Percentiles rank a stretch among this genome's conserved stretches.
Evolutionary conservation across 1,140 invertebrate species (phyloP).

Genomic region (Habropoda laboriosa): DNA sequence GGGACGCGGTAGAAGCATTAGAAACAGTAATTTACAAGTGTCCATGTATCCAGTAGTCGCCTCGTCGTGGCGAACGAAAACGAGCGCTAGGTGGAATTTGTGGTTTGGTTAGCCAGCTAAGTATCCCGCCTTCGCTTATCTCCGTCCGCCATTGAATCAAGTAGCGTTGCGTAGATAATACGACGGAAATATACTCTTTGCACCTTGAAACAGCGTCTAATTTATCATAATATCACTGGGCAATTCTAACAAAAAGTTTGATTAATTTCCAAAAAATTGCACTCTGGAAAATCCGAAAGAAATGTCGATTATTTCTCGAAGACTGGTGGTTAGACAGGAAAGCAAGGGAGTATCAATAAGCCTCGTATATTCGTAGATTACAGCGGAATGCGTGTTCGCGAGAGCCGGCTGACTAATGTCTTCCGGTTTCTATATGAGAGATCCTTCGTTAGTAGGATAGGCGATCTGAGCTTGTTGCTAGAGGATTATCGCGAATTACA

Average conservation of each 20-base stretch:
- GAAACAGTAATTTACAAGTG: background rate
- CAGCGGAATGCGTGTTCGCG: conserved; percentile 1
- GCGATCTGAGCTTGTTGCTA: background rate
- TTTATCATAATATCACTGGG: too few relatives aligned
- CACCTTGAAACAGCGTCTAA: too few relatives aligned
- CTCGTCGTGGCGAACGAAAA: conserved; percentile 8
- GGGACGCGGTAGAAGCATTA: too few relatives aligned
- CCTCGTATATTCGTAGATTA: background rate
- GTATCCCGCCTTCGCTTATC: conserved; percentile 15
- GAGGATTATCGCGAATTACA: conserved; percentile 3
- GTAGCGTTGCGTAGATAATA: background rate
- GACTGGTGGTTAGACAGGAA: background rate
- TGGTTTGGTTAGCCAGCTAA: conserved; percentile 19
- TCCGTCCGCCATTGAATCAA: conserved; percentile 12
- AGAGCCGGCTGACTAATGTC: conserved; percentile 23
- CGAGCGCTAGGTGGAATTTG: conserved; percentile 36
- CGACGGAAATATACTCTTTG: background rate
- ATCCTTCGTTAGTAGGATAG: background rate
- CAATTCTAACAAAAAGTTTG: too few relatives aligned
- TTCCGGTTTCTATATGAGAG: conserved; percentile 22
- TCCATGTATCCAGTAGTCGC: background rate
- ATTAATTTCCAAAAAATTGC: too few relatives aligned
- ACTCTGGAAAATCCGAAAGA: too few relatives aligned
- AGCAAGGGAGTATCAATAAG: background rate
- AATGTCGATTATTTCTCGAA: too few relatives aligned